A percentile compares a stretch with the other conserved stretches of the same genome.
phyloP scores from a whole-genome alignment of 1,140 invertebrate genomes.

The Plectus sambesii region DNA sequence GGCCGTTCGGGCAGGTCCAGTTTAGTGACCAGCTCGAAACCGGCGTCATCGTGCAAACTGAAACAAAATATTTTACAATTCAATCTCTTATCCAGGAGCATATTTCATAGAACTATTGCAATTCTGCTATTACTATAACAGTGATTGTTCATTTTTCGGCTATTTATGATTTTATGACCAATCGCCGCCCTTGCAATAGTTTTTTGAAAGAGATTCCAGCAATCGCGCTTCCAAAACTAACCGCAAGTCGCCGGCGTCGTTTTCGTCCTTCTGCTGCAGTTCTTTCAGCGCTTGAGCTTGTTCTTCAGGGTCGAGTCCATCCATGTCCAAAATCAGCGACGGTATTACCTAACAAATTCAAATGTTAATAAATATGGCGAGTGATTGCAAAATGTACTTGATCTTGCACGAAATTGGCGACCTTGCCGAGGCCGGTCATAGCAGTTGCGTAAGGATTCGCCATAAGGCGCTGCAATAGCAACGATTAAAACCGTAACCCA shows the following conservation, averaged over 20 bases:
- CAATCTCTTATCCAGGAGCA: not conserved
- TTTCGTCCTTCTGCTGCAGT: conserved; percentile 13
- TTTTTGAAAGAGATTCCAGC: not conserved
- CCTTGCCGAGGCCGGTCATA: conserved; percentile 25
- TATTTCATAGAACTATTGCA: too few relatives aligned
- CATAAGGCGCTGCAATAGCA: conserved; percentile 21
- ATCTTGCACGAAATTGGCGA: conserved; percentile 26
- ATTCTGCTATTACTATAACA: not conserved
- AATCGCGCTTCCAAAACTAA: not conserved
- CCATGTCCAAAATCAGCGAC: conserved; percentile 9
- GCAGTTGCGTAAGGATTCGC: conserved; percentile 26
- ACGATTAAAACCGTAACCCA: not conserved
- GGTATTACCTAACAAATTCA: too few relatives aligned
- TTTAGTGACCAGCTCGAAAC: conserved; percentile 27
- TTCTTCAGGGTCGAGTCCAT: conserved; percentile 22
- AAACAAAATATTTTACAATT: conserved; percentile 9
- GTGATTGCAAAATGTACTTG: too few relatives aligned
- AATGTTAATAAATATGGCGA: too few relatives aligned
- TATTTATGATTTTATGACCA: too few relatives aligned
- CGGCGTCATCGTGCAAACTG: conserved; percentile 19
- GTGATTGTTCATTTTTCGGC: not conserved
- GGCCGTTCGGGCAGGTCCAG: conserved; percentile 23
- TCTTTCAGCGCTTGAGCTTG: conserved; percentile 23
- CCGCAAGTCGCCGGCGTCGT: conserved; percentile 1
- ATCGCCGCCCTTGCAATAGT: not conserved